phyloP scores from a whole-genome alignment of 2,888 invertebrate genomes.

The Bellardia pandia region DNA sequence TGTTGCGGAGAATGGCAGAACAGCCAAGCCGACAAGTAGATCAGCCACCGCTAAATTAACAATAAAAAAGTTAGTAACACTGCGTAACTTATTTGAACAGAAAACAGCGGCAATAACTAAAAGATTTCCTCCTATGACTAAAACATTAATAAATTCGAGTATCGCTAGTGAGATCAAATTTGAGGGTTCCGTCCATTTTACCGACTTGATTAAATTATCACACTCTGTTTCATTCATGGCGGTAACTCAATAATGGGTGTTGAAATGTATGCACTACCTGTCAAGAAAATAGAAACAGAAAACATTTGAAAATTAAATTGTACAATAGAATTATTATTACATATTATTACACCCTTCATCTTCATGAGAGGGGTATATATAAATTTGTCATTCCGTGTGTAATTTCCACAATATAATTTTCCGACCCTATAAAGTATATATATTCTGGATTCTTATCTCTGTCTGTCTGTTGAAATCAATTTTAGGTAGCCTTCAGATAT shows the following conservation, averaged over 20 bases:
- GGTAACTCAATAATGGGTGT: slow-evolving; percentile 84
- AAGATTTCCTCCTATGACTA: slow-evolving; percentile 95
- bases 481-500: too few relatives aligned
- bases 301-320: background rate
- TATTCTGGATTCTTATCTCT: too few relatives aligned
- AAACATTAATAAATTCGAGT: slow-evolving; percentile 92
- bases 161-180: slow-evolving; percentile 91
- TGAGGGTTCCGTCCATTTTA: slow-evolving; percentile 92
- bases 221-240: slow-evolving; percentile 92
- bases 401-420: too few relatives aligned
- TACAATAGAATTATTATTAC: too few relatives aligned
- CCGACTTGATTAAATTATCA: slow-evolving; percentile 91
- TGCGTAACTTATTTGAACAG: slow-evolving; percentile 95
- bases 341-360: too few relatives aligned
- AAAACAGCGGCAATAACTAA: slow-evolving; percentile 96
- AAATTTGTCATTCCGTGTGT: too few relatives aligned
- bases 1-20: slow-evolving; percentile 97
- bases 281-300: slow-evolving; percentile 33
- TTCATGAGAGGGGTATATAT: too few relatives aligned
- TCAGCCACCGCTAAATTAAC: slow-evolving; percentile 98
- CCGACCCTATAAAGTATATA: too few relatives aligned
- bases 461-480: too few relatives aligned
- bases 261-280: slow-evolving; percentile 82
- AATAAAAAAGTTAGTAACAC: slow-evolving; percentile 98
- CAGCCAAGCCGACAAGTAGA: slow-evolving; percentile 96